Conservation (phyloP, 2,113 vertebrate genomes). For the Dunckerocampus dactyliophorus region DNA sequence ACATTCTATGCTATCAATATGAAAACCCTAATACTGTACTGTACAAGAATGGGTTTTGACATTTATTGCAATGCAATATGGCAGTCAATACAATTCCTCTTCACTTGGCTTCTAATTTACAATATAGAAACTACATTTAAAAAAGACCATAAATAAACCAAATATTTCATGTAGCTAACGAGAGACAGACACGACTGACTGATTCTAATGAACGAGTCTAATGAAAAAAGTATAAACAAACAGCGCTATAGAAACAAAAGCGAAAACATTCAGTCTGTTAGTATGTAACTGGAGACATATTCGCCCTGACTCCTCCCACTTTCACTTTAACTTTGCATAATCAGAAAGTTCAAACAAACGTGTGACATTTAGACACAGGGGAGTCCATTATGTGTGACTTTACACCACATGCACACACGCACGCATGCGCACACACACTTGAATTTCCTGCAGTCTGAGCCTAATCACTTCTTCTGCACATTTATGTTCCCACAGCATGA, state of each 20-base stretch:
- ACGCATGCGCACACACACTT: conserved; percentile 8
- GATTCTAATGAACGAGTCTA: conserved; percentile 63
- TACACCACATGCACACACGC: conserved; percentile 19
- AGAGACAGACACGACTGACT: conserved; percentile 47
- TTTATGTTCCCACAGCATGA: not conserved
- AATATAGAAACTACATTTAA: conserved; percentile 98
- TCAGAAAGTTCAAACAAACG: conserved; percentile 73
- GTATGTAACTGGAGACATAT: conserved; percentile 84
- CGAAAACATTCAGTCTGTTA: conserved; percentile 51
- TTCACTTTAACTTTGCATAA: conserved; percentile 86
- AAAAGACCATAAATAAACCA: conserved; percentile 99
- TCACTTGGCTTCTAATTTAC: conserved; percentile 88
- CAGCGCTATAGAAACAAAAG: conserved; percentile 26
- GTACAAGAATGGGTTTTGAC: conserved; percentile 61
- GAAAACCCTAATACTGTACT: conserved; percentile 9
- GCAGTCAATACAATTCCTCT: conserved; percentile 73
- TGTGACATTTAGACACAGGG: conserved; percentile 42
- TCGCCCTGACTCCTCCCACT: conserved; percentile 72
- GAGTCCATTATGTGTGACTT: conserved; percentile 35
- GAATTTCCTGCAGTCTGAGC: not conserved
- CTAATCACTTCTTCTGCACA: not conserved
- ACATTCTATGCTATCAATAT: conserved; percentile 14
- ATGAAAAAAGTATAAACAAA: conserved; percentile 34
- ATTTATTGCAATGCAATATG: conserved; percentile 90
- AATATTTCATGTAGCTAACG: conserved; percentile 93